Percentiles rank a stretch among this genome's conserved stretches.
phyloP scores from a whole-genome alignment of 2,888 invertebrate species.

The Hydraecia micacea region DNA sequence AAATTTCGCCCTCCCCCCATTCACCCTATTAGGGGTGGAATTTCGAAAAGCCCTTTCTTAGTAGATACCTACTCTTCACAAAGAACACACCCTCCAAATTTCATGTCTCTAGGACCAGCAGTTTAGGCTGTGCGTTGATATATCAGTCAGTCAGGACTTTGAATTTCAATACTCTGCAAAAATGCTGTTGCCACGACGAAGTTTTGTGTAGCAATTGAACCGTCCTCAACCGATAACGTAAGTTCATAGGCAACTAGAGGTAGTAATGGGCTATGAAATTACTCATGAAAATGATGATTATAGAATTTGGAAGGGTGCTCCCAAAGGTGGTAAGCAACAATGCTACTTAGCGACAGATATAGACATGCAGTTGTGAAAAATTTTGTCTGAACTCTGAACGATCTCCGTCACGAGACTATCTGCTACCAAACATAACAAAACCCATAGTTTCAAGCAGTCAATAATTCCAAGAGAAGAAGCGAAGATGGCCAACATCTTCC shows the following conservation, averaged over 20 bases:
- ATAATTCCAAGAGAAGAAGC: background rate
- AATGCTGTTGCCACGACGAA: background rate
- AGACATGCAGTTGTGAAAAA: background rate
- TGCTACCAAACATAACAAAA: background rate
- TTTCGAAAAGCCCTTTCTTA: too few relatives aligned
- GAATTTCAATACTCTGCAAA: too few relatives aligned
- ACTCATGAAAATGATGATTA: background rate
- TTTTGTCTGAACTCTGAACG: background rate
- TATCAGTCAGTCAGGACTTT: too few relatives aligned
- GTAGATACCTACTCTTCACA: too few relatives aligned
- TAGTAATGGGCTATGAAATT: background rate
- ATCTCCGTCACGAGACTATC: background rate
- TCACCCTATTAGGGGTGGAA: too few relatives aligned
- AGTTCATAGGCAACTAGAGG: background rate
- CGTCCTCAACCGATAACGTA: background rate
- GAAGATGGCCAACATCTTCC: conserved; percentile 6
- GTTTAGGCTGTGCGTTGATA: too few relatives aligned
- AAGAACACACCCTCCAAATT: too few relatives aligned
- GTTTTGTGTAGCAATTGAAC: background rate
- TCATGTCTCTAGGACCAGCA: too few relatives aligned
- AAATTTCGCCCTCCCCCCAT: too few relatives aligned
- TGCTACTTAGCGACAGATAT: background rate
- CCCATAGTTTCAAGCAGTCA: background rate
- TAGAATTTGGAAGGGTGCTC: background rate
- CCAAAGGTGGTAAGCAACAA: background rate